Evolutionary conservation across 2,113 vertebrate species (phyloP).

Genomic region (Terrapene triunguis): DNA sequence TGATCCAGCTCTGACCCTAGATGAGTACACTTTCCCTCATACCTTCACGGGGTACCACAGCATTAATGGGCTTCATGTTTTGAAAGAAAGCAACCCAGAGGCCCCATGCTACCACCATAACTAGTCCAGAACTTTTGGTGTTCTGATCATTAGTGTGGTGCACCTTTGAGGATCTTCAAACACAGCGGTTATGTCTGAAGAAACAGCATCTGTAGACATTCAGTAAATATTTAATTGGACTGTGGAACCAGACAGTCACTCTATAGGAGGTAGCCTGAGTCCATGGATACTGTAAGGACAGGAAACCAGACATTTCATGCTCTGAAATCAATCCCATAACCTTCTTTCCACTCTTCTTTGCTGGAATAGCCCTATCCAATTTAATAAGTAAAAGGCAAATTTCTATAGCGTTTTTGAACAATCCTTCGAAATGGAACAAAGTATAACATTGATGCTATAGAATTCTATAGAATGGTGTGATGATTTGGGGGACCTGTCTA

Average conservation of each 20-base stretch:
- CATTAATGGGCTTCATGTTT: not conserved
- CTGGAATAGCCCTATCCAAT: not conserved
- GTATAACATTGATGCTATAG: not conserved
- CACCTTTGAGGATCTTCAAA: not conserved
- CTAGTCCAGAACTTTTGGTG: not conserved
- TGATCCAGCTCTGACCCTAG: no score
- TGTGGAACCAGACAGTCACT: not conserved
- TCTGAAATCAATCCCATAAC: not conserved
- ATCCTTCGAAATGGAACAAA: not conserved
- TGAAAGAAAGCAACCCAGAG: not conserved
- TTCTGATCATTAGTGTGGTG: not conserved
- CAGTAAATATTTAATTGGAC: not conserved
- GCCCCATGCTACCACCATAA: not conserved
- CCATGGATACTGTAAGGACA: not conserved
- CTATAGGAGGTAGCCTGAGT: not conserved
- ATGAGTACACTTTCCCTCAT: no score
- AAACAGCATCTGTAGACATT: not conserved
- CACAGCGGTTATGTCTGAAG: not conserved
- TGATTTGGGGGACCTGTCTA: not conserved
- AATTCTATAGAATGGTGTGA: not conserved
- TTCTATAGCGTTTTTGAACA: not conserved
- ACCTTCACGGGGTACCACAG: not conserved
- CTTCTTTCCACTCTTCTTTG: not conserved
- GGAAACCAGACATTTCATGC: not conserved
- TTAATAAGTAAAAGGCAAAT: not conserved